Percentiles rank a stretch among this genome's conserved stretches.
phyloP scores from a whole-genome alignment of 2,888 invertebrate species.

The Protophormia terraenovae region DNA sequence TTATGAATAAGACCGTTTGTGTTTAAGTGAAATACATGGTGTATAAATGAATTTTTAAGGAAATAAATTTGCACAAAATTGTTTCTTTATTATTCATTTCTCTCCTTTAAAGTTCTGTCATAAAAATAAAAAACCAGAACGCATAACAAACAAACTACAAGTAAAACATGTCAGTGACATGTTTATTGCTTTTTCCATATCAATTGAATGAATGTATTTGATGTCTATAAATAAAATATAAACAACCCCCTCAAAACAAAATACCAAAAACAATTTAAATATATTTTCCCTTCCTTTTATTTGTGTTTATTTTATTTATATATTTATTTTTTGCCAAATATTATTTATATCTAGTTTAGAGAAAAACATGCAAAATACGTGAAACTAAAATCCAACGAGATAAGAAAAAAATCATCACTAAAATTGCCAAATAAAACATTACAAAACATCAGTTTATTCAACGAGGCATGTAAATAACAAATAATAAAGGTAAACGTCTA shows the following conservation, averaged over 20 bases:
- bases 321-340: neutral
- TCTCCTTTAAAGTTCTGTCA: neutral
- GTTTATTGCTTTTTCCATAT: conserved; percentile 10
- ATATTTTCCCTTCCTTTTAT: neutral
- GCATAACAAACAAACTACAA: neutral
- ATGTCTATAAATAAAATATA: neutral
- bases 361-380: neutral
- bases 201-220: neutral
- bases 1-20: no score
- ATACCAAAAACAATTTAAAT: neutral
- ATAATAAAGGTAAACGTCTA: neutral
- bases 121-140: neutral
- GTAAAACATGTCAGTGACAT: conserved; percentile 19
- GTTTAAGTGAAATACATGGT: no score
- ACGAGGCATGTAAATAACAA: neutral
- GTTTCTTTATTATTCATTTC: no score
- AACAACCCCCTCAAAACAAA: no score
- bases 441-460: neutral
- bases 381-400: neutral
- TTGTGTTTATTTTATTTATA: no score
- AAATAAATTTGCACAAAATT: no score
- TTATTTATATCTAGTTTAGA: neutral
- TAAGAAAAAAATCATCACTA: neutral
- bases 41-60: no score
- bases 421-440: neutral